phyloP scores from a whole-genome alignment of 2,797 vertebrate species.

The Natrix natrix region DNA sequence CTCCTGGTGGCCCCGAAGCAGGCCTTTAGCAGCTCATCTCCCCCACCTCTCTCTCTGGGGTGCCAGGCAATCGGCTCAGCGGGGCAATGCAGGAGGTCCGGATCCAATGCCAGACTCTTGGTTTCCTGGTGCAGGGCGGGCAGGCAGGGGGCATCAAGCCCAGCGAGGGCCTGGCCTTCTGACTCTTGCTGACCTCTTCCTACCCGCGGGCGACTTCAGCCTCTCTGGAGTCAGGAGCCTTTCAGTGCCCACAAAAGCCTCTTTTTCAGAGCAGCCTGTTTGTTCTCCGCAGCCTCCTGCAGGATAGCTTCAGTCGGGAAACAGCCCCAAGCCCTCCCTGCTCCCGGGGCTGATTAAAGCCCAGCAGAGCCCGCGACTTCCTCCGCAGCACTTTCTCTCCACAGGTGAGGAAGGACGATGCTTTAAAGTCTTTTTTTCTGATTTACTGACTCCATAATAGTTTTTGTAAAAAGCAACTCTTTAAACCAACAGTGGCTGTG shows the following conservation, averaged over 20 bases:
- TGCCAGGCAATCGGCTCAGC: neutral
- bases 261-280: slow-evolving; percentile 58
- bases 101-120: neutral
- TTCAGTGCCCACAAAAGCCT: slow-evolving; percentile 65
- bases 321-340: slow-evolving; percentile 71
- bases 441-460: slow-evolving; percentile 68
- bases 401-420: slow-evolving; percentile 75
- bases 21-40: neutral
- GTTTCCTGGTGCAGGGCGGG: neutral
- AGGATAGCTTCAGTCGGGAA: slow-evolving; percentile 69
- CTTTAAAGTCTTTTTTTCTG: slow-evolving; percentile 73
- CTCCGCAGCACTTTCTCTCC: slow-evolving; percentile 70
- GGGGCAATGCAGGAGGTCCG: neutral
- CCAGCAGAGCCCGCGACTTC: slow-evolving; percentile 66
- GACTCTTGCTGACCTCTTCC: slow-evolving; percentile 53
- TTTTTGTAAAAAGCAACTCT: slow-evolving; percentile 69
- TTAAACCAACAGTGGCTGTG: slow-evolving; percentile 65
- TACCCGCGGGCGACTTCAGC: slow-evolving; percentile 61
- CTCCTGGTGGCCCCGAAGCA: neutral
- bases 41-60: neutral
- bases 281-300: slow-evolving; percentile 64
- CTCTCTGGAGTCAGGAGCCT: slow-evolving; percentile 65
- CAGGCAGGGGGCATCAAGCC: neutral
- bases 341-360: slow-evolving; percentile 74
- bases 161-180: neutral